Evolutionary conservation across 2,888 invertebrate genomes (phyloP).

Genomic region (Poecilus cupreus): DNA sequence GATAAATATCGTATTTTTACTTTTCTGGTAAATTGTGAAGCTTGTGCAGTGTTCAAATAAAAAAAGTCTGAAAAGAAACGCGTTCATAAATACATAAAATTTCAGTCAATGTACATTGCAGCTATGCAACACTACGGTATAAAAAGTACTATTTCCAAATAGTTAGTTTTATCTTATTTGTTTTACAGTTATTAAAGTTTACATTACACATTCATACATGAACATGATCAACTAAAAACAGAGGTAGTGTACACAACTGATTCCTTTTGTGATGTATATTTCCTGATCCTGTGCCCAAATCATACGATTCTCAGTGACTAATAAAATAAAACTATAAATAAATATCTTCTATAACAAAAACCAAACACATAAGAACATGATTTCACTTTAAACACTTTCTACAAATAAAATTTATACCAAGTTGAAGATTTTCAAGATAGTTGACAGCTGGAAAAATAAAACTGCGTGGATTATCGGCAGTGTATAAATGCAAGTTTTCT

Average conservation of each 20-base stretch:
- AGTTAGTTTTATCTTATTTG: background rate
- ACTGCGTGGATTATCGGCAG: too few relatives aligned
- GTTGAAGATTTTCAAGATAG: conserved; percentile 19
- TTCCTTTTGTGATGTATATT: conserved; percentile 13
- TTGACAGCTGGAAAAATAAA: too few relatives aligned
- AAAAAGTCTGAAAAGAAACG: background rate
- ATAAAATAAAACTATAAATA: conserved; percentile 38
- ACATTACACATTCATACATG: conserved; percentile 1
- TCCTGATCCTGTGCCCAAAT: conserved; percentile 4
- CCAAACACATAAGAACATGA: too few relatives aligned
- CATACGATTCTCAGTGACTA: conserved; percentile 13
- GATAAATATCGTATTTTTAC: background rate
- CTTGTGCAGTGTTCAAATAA: background rate
- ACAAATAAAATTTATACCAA: background rate
- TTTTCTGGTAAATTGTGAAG: background rate
- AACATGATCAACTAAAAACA: background rate
- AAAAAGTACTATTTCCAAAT: conserved; percentile 23
- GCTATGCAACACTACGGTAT: conserved; percentile 26
- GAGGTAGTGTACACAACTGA: conserved; percentile 20
- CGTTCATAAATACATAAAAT: conserved; percentile 14
- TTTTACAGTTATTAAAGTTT: background rate
- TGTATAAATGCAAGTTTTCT: background rate
- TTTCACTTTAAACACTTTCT: too few relatives aligned
- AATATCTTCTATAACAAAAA: background rate
- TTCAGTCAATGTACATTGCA: conserved; percentile 22